Base-by-base conservation (phyloP, 2,797 vertebrate genomes). In the Scleropages formosus region DNA sequence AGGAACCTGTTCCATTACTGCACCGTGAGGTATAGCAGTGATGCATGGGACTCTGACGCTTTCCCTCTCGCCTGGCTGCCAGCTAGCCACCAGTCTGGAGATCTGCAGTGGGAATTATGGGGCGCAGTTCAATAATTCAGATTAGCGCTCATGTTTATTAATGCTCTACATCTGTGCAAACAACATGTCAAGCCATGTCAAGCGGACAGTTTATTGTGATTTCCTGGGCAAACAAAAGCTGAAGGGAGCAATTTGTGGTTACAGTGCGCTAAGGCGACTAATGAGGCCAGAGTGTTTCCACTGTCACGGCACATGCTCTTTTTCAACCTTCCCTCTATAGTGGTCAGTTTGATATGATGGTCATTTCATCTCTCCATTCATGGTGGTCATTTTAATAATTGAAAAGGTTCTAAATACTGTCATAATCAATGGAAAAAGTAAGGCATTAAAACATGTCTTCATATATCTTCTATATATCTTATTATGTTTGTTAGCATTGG, bases 211-310 rank as follows among this genome's bases (percentile, higher is more conserved):
- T 98, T 98, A 99, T 98, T 98, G 96, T 98, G 98, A 98, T 99
- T 98, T 97, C 95, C 95, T 95, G 95, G 95, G 96, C 96, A 99
- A 99, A 99, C 97, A 98, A 95, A 99, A 98, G 94, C 96, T 95
- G 96, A 97, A 98, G 98, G 96, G 98, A 98, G 95, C 96, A 98
- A 98, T 99, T 99, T 98, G 95, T 95, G 96, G 96, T 96, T 97
- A 97, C 97, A 98, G 96, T 98, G 95, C 95, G 95, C 94, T 87
- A 92, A 94, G 95, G 96, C 95, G 95, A 95, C 95, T 97, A 97
- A 99, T 98, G 96, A 98, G 96, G 94, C 94, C 95, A 94, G 96
- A 95, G 96, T 94, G 95, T 97, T 98, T 98, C 96, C 88, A 86
- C 92, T 89, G 92, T 94, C 91, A 93, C 94, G 95, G 87, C 87